A percentile compares a stretch with the other conserved stretches of the same genome.
Conservation (phyloP, 2,797 vertebrate species). For the Rhynchonycteris naso region DNA sequence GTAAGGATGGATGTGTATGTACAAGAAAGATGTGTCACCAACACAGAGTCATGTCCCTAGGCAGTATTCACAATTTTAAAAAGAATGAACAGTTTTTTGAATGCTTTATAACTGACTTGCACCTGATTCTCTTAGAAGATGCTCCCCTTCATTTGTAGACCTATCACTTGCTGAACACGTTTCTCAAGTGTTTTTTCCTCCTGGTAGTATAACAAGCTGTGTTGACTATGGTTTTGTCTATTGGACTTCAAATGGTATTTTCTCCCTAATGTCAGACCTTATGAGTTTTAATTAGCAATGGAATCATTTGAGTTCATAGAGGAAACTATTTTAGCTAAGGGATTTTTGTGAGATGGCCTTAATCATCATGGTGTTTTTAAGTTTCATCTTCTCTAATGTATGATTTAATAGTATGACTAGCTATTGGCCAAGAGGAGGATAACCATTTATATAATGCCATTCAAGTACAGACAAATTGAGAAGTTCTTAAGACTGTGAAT, state of each 20-base stretch:
- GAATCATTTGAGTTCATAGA: conserved; percentile 37
- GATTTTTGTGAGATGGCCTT: conserved; percentile 45
- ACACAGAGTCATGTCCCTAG: background rate
- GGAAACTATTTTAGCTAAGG: conserved; percentile 40
- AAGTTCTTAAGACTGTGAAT: conserved; percentile 1
- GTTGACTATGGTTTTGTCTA: background rate
- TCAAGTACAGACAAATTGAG: conserved; percentile 1
- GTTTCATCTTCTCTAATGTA: conserved; percentile 40
- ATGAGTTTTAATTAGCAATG: conserved; percentile 56
- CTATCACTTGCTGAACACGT: background rate
- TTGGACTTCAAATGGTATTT: conserved; percentile 44
- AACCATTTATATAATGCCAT: background rate
- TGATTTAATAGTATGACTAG: conserved; percentile 46
- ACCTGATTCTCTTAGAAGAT: background rate
- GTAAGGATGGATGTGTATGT: background rate
- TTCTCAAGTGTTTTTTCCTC: background rate
- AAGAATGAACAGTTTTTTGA: background rate
- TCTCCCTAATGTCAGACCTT: conserved; percentile 36
- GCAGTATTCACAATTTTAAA: background rate
- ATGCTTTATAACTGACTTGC: background rate
- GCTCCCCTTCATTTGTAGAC: background rate
- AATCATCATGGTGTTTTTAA: conserved; percentile 47
- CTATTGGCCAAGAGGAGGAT: background rate
- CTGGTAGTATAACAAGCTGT: background rate
- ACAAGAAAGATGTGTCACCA: background rate